A percentile compares a stretch with the other conserved stretches of the same genome.
These are phyloP conservation scores for Pantala flavescens DNA, from an alignment of 1,140 invertebrate species.

Conservation along the genomic window DNA sequence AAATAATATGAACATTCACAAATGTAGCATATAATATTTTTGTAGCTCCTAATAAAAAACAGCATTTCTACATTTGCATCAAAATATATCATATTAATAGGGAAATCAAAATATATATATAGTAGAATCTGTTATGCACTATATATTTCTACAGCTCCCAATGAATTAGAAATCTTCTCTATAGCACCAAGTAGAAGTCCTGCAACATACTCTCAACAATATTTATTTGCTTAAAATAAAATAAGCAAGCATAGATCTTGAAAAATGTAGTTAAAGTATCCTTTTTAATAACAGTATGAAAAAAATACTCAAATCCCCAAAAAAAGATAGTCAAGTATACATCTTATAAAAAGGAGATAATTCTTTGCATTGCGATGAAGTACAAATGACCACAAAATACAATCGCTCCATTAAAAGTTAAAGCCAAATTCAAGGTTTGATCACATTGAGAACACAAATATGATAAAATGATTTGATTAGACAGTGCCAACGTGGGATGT, in stretches of 20 bases:
- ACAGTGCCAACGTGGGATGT: background rate
- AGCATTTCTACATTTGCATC: background rate
- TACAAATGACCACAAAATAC: slow-evolving; percentile 10
- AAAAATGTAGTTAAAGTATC: background rate
- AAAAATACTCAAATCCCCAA: slow-evolving; percentile 1
- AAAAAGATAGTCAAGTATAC: background rate
- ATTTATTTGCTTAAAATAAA: slow-evolving; percentile 9
- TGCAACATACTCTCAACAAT: slow-evolving; percentile 9
- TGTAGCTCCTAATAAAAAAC: slow-evolving; percentile 8
- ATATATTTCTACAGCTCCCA: background rate
- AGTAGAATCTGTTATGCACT: background rate
- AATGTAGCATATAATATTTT: slow-evolving; percentile 9
- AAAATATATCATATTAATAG: slow-evolving; percentile 6
- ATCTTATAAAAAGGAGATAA: slow-evolving; percentile 8
- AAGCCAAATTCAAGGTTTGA: background rate
- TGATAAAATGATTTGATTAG: background rate
- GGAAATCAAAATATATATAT: slow-evolving; percentile 8
- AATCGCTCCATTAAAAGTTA: slow-evolving; percentile 3
- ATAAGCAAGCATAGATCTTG: slow-evolving; percentile 9
- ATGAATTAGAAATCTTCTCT: background rate
- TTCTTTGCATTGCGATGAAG: slow-evolving; percentile 5
- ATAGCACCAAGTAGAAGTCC: slow-evolving; percentile 5
- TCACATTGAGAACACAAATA: background rate
- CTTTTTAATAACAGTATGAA: background rate
- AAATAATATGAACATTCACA: slow-evolving; percentile 11